phyloP scores from a whole-genome alignment of 2,113 vertebrate genomes.

The Tragelaphus imberbis region DNA sequence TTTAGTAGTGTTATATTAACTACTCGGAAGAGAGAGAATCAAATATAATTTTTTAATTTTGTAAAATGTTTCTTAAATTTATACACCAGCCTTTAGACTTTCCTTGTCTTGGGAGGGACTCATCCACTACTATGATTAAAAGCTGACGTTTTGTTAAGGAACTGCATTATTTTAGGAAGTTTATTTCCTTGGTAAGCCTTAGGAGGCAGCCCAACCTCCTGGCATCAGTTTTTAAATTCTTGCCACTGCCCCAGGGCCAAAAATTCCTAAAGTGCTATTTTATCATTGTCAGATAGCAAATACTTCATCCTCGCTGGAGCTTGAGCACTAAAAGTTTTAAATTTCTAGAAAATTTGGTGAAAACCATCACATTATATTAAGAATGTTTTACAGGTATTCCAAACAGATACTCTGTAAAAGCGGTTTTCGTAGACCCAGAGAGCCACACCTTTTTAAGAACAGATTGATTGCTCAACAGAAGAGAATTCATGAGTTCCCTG shows the following conservation, averaged over 20 bases:
- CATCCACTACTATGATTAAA: not conserved
- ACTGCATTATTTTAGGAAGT: not conserved
- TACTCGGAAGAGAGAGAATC: not conserved
- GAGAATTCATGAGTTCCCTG: not conserved
- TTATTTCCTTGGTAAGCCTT: constrained; percentile 2
- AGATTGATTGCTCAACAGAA: not conserved
- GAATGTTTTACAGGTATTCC: not conserved
- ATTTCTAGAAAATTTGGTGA: not conserved
- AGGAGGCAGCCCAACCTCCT: not conserved
- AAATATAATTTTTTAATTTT: not conserved
- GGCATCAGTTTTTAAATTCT: not conserved
- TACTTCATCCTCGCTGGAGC: not conserved
- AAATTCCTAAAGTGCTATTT: not conserved
- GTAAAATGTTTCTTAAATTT: not conserved
- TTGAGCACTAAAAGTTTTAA: not conserved
- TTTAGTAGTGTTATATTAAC: not conserved
- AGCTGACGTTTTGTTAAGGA: constrained; percentile 24
- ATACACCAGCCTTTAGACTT: not conserved
- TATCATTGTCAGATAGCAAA: not conserved
- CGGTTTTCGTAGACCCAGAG: not conserved
- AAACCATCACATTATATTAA: not conserved
- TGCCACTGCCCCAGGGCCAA: not conserved
- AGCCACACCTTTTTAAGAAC: not conserved
- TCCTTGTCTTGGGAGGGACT: not conserved
- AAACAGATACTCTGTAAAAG: not conserved